phyloP scores from a whole-genome alignment of 2,797 vertebrate genomes.

The Babyrousa celebensis region DNA sequence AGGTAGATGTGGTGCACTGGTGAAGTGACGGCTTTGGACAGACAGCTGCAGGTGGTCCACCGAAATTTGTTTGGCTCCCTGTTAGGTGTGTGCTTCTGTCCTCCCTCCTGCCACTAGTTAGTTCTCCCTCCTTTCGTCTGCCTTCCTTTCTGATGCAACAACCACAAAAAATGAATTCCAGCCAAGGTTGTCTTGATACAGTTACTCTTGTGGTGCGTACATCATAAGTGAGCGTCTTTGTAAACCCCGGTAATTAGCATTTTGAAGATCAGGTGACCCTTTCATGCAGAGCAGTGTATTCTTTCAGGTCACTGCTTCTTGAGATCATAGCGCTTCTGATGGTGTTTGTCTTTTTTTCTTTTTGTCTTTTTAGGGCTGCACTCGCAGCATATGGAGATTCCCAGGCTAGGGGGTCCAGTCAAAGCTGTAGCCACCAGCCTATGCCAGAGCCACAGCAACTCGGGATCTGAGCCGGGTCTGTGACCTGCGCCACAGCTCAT shows the following conservation, averaged over 20 bases:
- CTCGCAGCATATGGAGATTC: no score
- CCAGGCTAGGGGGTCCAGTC: no score
- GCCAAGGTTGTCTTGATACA: not conserved
- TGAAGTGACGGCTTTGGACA: not conserved
- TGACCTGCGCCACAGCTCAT: no score
- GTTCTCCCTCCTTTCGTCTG: not conserved
- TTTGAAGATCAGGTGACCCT: conserved; percentile 28
- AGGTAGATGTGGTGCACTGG: not conserved
- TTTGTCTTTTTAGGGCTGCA: no score
- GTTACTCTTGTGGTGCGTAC: not conserved
- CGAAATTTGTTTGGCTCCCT: not conserved
- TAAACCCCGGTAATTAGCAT: not conserved
- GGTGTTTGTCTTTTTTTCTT: not conserved
- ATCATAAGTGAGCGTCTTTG: not conserved
- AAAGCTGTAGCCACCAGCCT: no score
- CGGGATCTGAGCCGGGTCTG: no score
- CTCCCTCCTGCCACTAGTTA: not conserved
- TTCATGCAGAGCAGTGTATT: not conserved
- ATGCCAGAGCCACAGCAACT: no score
- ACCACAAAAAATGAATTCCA: not conserved
- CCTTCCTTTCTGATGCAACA: not conserved
- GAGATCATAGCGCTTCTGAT: not conserved
- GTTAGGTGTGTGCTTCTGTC: not conserved
- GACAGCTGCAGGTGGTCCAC: not conserved
- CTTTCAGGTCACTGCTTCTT: conserved; percentile 1